Conservation (phyloP, 2,888 invertebrate species). For the Agapetus fuscipes region DNA sequence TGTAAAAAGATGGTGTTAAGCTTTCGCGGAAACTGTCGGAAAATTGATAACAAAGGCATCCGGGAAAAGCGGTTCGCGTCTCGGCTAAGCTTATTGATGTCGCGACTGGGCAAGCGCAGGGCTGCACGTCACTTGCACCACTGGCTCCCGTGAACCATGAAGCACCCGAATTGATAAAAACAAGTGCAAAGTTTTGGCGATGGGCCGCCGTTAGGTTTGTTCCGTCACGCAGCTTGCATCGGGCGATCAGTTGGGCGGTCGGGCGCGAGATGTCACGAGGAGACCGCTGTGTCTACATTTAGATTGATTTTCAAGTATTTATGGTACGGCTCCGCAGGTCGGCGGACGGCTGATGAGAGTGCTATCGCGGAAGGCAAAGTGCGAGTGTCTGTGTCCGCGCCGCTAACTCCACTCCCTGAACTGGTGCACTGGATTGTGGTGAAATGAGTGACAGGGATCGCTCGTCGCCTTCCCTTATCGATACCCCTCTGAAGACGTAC, state of each 20-base stretch:
- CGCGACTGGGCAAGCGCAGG: constrained; percentile 2
- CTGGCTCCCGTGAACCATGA: too few species aligned
- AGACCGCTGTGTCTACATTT: constrained; percentile 17
- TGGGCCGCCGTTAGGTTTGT: constrained; percentile 2
- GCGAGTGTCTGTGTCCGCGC: constrained; percentile 15
- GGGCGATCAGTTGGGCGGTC: neutral
- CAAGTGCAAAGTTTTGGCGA: too few species aligned
- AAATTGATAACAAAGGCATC: too few species aligned
- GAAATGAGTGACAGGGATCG: constrained; percentile 83
- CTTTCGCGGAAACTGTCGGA: too few species aligned
- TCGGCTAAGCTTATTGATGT: constrained; percentile 1
- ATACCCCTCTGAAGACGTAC: constrained; percentile 80
- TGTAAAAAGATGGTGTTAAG: too few species aligned
- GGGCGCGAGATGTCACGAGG: constrained; percentile 18
- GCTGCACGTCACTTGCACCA: too few species aligned
- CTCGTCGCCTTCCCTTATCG: constrained; percentile 79
- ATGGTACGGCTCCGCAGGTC: constrained; percentile 46
- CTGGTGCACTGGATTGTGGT: constrained; percentile 13
- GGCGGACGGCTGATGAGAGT: constrained; percentile 40
- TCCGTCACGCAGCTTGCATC: neutral
- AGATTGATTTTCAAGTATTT: constrained; percentile 25
- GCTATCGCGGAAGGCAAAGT: constrained; percentile 27
- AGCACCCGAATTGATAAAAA: neutral
- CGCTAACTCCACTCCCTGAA: constrained; percentile 16
- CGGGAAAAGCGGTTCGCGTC: constrained; percentile 3